Percentiles rank a stretch among this genome's conserved stretches.
phyloP scores from a whole-genome alignment of 1,140 invertebrate genomes.

The Hirudo medicinalis region DNA sequence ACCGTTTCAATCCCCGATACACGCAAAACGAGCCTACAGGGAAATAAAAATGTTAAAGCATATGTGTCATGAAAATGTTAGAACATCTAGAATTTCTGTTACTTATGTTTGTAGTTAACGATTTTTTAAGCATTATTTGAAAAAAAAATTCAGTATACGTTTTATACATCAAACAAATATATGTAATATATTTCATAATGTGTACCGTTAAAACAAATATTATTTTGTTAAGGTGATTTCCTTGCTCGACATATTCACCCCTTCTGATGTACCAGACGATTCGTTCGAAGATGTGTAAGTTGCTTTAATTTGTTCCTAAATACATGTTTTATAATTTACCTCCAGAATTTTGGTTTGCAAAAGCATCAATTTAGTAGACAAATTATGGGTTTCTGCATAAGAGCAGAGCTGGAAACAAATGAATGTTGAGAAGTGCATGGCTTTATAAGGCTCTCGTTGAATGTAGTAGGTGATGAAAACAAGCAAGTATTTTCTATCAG shows the following conservation, averaged over 20 bases:
- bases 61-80: slow-evolving; percentile 46
- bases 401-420: too few relatives aligned
- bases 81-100: slow-evolving; percentile 4
- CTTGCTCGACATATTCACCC: slow-evolving; percentile 83
- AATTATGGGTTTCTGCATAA: too few relatives aligned
- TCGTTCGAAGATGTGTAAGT: slow-evolving; percentile 71
- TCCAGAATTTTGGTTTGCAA: too few relatives aligned
- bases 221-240: slow-evolving; percentile 1
- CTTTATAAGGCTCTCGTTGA: too few relatives aligned
- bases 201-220: slow-evolving; percentile 5
- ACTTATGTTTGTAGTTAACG: slow-evolving; percentile 5
- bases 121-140: neutral
- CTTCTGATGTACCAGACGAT: slow-evolving; percentile 50
- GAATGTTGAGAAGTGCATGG: too few relatives aligned
- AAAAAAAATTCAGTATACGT: too few relatives aligned
- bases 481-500: too few relatives aligned
- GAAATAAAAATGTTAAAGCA: slow-evolving; percentile 43
- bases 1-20: slow-evolving; percentile 44
- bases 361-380: too few relatives aligned
- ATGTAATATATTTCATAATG: too few relatives aligned
- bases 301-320: neutral
- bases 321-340: too few relatives aligned
- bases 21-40: slow-evolving; percentile 44
- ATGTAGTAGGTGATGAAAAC: too few relatives aligned
- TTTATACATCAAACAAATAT: too few relatives aligned